Evolutionary conservation across 2,797 vertebrate species (phyloP), one percentile per base, ranked within the genome.

Genomic region (Otus scops): DNA sequence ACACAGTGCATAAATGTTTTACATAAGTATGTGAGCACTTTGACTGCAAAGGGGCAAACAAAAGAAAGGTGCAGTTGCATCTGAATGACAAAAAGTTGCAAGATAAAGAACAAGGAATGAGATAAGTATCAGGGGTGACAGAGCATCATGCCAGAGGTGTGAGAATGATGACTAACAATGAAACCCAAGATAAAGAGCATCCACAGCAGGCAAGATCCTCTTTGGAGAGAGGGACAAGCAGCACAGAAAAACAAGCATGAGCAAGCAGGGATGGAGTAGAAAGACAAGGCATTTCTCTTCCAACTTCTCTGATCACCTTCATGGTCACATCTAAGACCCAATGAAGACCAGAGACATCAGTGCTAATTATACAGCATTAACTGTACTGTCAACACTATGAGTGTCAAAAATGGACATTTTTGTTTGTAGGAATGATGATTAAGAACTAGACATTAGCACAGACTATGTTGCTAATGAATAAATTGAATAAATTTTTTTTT

Each of bases 261-360:
- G 16, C 0, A 6, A 9, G 12, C 17, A 54, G 13, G 18, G 17
- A 36, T 74, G 34, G 19, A 74, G 32, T 36, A 69, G 50, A 77
- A 81, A 89, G 50, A 47, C 9, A 80, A 39, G 2, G 6, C 22
- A 27, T 30, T 70, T 83, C 9, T 77, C 7, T 23, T 68, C 23
- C 41, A 47, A 1, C 16, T 11, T 32, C 28, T 74, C 32, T 23
- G 13, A 15, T 54, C 23, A 7, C 18, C 18, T 78, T 71, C n/a
- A 6, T 30, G 53, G n/a, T 17, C 21, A 59, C 32, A 57, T 3
- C 8, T 43, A 57, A 22, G 19, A 57, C 13, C 11, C 15, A 48
- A 2, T 5, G 8, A 64, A 89, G 28, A 26, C 13, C 6, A 14
- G 0, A 51, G 8, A 8, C 4, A 27, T 30, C 24, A 23, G 10